A percentile compares a stretch with the other conserved stretches of the same genome.
Evolutionary conservation across 2,113 vertebrate genomes (phyloP).

Genomic region (Tachycineta bicolor): DNA sequence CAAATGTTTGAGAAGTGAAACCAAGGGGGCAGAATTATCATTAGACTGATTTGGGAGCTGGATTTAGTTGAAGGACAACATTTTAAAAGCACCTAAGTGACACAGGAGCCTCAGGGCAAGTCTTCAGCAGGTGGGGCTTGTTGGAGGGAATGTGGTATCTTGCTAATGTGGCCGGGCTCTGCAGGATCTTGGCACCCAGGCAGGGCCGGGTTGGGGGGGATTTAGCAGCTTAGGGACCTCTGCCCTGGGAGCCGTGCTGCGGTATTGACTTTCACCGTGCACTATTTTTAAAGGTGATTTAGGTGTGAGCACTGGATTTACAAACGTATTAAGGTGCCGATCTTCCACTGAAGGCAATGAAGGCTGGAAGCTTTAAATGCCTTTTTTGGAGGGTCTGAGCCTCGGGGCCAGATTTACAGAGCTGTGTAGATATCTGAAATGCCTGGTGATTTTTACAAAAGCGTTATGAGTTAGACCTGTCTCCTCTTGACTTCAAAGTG

Average conservation of each 20-base stretch:
- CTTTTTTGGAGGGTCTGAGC: constrained; percentile 55
- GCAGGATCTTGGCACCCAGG: background rate
- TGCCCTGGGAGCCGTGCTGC: background rate
- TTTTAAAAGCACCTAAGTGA: constrained; percentile 57
- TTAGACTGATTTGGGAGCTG: constrained; percentile 17
- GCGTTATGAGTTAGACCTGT: constrained; percentile 22
- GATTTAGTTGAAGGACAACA: constrained; percentile 43
- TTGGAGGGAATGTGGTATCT: background rate
- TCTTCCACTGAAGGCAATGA: constrained; percentile 4
- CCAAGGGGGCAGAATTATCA: constrained; percentile 20
- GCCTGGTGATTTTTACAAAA: constrained; percentile 45
- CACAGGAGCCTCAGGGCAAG: constrained; percentile 22
- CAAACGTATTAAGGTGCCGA: constrained; percentile 18
- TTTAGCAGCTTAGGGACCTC: constrained; percentile 65
- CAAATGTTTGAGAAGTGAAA: background rate
- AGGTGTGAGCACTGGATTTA: constrained; percentile 57
- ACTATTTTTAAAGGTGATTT: constrained; percentile 48
- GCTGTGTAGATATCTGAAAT: constrained; percentile 40
- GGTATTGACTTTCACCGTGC: constrained; percentile 29
- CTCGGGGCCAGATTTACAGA: constrained; percentile 27
- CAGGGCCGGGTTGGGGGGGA: background rate
- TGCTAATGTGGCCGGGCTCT: background rate
- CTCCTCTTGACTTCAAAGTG: constrained; percentile 59
- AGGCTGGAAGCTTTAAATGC: constrained; percentile 32
- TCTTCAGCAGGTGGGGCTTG: constrained; percentile 25